Evolutionary conservation across 1,140 invertebrate genomes (phyloP).

Genomic region (Melipona quadrifasciata): DNA sequence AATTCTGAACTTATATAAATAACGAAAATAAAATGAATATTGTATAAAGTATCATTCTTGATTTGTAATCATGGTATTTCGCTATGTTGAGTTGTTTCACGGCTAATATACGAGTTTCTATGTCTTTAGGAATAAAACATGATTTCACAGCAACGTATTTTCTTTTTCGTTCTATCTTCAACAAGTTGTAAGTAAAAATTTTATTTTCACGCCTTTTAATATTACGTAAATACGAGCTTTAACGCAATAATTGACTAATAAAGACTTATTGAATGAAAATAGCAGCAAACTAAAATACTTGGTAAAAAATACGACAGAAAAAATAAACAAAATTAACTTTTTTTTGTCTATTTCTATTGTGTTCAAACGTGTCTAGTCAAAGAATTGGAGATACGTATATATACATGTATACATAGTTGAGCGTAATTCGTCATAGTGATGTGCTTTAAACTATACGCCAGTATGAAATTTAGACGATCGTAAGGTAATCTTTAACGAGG

Average conservation of each 20-base stretch:
- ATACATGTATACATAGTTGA: background rate
- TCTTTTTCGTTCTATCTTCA: background rate
- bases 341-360: background rate
- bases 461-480: background rate
- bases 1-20: background rate
- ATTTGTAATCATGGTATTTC: slow-evolving; percentile 32
- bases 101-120: background rate
- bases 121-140: background rate
- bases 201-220: background rate
- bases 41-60: slow-evolving; percentile 61
- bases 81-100: slow-evolving; percentile 12
- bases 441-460: background rate
- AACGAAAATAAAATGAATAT: slow-evolving; percentile 77
- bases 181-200: background rate
- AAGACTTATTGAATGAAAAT: too few species aligned
- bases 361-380: too few species aligned
- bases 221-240: background rate
- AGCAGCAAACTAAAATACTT: background rate
- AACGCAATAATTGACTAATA: background rate
- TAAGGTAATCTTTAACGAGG: background rate
- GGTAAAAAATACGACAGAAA: background rate
- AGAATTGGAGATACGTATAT: too few species aligned
- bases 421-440: background rate
- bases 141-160: too few species aligned
- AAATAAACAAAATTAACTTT: background rate